Evolutionary conservation across 1,140 invertebrate genomes (phyloP).

Genomic region (Drosophila varians): DNA sequence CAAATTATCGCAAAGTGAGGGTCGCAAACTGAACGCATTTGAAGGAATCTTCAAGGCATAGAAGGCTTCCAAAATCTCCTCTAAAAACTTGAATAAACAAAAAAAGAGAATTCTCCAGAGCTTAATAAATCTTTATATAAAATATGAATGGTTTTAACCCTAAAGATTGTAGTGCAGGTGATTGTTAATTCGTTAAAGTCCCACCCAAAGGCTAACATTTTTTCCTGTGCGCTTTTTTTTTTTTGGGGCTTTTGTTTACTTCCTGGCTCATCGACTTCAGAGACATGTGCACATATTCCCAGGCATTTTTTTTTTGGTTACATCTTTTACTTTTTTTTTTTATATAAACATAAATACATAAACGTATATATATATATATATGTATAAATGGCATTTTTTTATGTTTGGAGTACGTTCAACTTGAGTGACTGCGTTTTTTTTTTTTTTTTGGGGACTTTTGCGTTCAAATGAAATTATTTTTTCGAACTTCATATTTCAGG

Average conservation of each 20-base stretch:
- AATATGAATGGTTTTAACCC: not conserved
- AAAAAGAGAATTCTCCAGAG: not conserved
- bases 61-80: not conserved
- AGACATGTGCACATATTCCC: conserved; percentile 67
- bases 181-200: conserved; percentile 5
- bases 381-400: conserved; percentile 11
- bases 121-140: not conserved
- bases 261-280: conserved; percentile 68
- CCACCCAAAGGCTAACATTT: not conserved
- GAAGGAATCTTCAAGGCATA: conserved; percentile 26
- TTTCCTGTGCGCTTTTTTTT: conserved; percentile 16
- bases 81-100: not conserved
- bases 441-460: conserved; percentile 29
- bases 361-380: not conserved
- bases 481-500: conserved; percentile 80
- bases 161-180: not conserved
- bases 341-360: not conserved
- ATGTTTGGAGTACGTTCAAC: conserved; percentile 74
- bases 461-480: conserved; percentile 76
- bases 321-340: conserved; percentile 7
- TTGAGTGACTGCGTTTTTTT: conserved; percentile 64
- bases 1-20: conserved; percentile 57
- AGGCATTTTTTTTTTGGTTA: conserved; percentile 46
- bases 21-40: conserved; percentile 57
- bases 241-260: conserved; percentile 65